Evolutionary conservation across 37 sponge, comb jelly and placozoan species (phyloP), one percentile per base, ranked within the genome.

Genomic region (Corticium candelabrum): DNA sequence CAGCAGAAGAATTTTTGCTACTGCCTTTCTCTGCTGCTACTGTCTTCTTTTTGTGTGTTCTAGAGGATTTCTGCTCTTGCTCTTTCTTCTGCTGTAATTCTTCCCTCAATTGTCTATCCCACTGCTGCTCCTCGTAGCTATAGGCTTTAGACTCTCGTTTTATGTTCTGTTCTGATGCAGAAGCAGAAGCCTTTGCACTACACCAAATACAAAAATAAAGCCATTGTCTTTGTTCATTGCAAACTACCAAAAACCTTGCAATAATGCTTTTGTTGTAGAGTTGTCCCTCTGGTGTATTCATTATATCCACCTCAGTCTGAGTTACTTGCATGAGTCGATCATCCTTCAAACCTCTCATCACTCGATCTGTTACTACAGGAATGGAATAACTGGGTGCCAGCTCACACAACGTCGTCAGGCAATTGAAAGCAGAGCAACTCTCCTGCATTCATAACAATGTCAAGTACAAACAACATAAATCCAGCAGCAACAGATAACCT

Each of bases 111-210:
- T 99, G 87, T 21, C 38, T 68, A 50, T 92, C 99, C 99, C 95
- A 95, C 37, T 88, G 85, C 79, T 99, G 96, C 67, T 99, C 99
- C 74, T 92, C 93, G 72, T 69, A 84, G 56, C 86, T 81, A 81
- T 99, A 99, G 29, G 81, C 34, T 74, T 88, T 92, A 1, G 85
- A 85, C 76, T 92, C 91, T 40, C 87, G 68, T 74, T 86, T 87
- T 67, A 95, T 67, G 80, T 95, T 99, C 56, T 70, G 73, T 70
- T 4, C 73, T 15, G 5, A 30, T 4, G 5, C 31, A 32, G 36
- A 7, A 29, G 4, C 73, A 15, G 73, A 29, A 4, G 73, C 73
- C 31, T 35, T 70, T 7, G 73, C 73, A 70, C 73, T 70, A 70
- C 32, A 70, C 7, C 5, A n/a, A n/a, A 70, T 70, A 5, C 21